A percentile compares a stretch with the other conserved stretches of the same genome.
Conservation (phyloP, 1,140 invertebrate genomes). For the Danaus melanippus region DNA sequence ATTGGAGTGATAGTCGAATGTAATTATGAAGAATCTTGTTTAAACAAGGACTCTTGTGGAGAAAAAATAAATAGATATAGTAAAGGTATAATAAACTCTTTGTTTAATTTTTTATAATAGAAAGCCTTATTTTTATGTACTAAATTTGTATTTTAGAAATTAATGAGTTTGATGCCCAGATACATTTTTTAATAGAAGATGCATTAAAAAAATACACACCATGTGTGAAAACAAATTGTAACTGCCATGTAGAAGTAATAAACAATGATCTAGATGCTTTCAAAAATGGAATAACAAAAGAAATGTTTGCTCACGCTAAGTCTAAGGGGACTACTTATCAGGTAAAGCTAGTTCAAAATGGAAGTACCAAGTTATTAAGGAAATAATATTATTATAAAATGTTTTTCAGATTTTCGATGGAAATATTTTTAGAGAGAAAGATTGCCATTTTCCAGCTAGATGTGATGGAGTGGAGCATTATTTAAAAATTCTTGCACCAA, state of each 20-base stretch:
- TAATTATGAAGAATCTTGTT: slow-evolving; percentile 13
- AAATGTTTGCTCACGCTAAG: slow-evolving; percentile 75
- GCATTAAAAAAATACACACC: slow-evolving; percentile 60
- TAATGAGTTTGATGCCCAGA: slow-evolving; percentile 50
- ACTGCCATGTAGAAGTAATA: slow-evolving; percentile 78
- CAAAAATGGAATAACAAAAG: slow-evolving; percentile 76
- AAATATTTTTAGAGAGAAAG: slow-evolving; percentile 84
- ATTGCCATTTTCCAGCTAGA: slow-evolving; percentile 93
- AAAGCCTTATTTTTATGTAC: neutral
- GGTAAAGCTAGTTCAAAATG: slow-evolving; percentile 29
- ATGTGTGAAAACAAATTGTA: slow-evolving; percentile 70
- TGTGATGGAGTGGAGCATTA: slow-evolving; percentile 96
- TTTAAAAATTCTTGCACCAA: slow-evolving; percentile 75
- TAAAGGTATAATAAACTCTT: slow-evolving; percentile 10
- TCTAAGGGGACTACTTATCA: slow-evolving; percentile 87
- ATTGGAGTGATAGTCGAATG: slow-evolving; percentile 2
- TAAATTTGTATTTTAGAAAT: slow-evolving; percentile 32
- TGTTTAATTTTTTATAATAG: neutral
- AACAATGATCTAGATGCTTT: slow-evolving; percentile 80
- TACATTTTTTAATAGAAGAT: slow-evolving; percentile 50
- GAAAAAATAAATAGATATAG: slow-evolving; percentile 23
- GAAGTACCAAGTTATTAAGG: slow-evolving; percentile 1
- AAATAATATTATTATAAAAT: slow-evolving; percentile 8
- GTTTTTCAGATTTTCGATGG: slow-evolving; percentile 77
- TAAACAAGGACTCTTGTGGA: slow-evolving; percentile 7